A percentile compares a stretch with the other conserved stretches of the same genome.
Conservation (phyloP, 2,888 invertebrate genomes). For the Heliconius hortense region DNA sequence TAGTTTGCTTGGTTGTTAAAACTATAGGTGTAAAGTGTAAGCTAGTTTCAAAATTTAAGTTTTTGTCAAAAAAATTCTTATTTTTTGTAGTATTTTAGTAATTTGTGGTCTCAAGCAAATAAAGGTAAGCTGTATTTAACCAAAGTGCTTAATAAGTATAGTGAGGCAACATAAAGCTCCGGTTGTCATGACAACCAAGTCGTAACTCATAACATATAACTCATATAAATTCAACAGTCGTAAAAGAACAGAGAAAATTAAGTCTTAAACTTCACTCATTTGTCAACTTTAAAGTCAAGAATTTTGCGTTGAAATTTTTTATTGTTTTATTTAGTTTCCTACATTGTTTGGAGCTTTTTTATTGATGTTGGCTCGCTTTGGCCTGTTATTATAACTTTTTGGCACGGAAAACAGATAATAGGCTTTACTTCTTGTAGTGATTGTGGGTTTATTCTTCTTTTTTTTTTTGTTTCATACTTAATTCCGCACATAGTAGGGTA, state of each 20-base stretch:
- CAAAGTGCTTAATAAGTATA: neutral
- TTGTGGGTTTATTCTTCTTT: no score
- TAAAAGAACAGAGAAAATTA: slow-evolving; percentile 39
- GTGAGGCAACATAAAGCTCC: neutral
- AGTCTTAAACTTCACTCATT: slow-evolving; percentile 29
- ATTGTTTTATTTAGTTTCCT: slow-evolving; percentile 15
- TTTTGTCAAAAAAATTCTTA: no score
- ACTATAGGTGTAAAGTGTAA: no score
- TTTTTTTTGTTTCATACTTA: no score
- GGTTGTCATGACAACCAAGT: slow-evolving; percentile 3
- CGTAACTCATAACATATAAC: slow-evolving; percentile 25
- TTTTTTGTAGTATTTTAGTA: neutral
- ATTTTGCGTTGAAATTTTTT: slow-evolving; percentile 16
- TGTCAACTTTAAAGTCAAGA: slow-evolving; percentile 23
- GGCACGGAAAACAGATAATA: no score
- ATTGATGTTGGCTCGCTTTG: neutral
- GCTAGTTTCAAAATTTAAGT: neutral
- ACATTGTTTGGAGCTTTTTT: slow-evolving; percentile 11
- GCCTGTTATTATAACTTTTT: neutral
- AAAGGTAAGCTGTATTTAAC: neutral
- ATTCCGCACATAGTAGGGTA: no score
- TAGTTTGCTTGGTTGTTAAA: no score
- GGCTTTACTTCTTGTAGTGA: no score
- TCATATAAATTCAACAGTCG: slow-evolving; percentile 37
- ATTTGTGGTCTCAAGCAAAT: neutral